phyloP scores from a whole-genome alignment of 1,140 invertebrate species.

The Drosophila asahinai region DNA sequence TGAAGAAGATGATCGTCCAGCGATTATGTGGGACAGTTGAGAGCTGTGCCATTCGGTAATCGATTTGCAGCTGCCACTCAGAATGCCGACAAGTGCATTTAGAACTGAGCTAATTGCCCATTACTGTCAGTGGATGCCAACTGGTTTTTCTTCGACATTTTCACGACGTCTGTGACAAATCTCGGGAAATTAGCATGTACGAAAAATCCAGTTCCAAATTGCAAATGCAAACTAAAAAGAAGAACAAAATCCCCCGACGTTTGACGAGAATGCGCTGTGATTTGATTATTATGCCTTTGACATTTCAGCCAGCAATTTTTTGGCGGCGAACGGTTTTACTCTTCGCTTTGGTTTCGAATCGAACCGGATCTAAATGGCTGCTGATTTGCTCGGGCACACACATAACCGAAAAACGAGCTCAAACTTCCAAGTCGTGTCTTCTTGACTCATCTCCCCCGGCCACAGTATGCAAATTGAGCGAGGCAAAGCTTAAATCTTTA shows the following conservation, averaged over 20 bases:
- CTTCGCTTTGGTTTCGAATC: constrained; percentile 55
- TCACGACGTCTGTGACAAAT: constrained; percentile 38
- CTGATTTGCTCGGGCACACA: constrained; percentile 58
- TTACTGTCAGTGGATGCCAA: constrained; percentile 52
- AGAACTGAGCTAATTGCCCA: constrained; percentile 74
- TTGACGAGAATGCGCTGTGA: constrained; percentile 48
- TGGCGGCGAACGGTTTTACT: constrained; percentile 35
- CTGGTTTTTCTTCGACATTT: constrained; percentile 53
- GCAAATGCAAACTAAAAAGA: background rate
- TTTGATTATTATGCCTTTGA: constrained; percentile 72
- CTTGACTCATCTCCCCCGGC: constrained; percentile 48
- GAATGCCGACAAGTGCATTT: constrained; percentile 41
- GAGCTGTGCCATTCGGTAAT: constrained; percentile 21
- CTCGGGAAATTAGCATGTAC: constrained; percentile 43
- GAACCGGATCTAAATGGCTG: constrained; percentile 76
- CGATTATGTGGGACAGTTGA: constrained; percentile 33
- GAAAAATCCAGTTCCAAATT: constrained; percentile 42
- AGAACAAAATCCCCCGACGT: background rate
- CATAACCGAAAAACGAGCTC: constrained; percentile 43
- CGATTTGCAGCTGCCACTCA: constrained; percentile 39
- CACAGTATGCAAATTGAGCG: constrained; percentile 59
- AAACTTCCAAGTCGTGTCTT: constrained; percentile 30
- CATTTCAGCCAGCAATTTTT: constrained; percentile 58
- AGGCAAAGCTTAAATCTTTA: constrained; percentile 17
- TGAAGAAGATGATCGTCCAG: constrained; percentile 13